A percentile compares a stretch with the other conserved stretches of the same genome.
These are phyloP conservation scores for Lycocorax pyrrhopterus DNA, from an alignment of 2,113 vertebrate genomes.

Conservation along the genomic window DNA sequence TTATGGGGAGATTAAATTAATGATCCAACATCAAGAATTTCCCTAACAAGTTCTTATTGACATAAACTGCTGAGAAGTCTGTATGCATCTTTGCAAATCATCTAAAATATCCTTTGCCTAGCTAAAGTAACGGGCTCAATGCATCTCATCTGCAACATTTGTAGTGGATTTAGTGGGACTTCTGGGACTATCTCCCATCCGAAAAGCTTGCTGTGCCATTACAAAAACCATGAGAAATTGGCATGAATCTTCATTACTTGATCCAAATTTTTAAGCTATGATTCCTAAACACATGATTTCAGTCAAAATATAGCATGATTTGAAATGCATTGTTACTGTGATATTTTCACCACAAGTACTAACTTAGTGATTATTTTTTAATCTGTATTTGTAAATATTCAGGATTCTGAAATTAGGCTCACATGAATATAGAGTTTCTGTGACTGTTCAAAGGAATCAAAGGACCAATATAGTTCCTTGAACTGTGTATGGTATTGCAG, in stretches of 20 bases:
- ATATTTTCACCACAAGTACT: background rate
- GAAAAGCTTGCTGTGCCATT: background rate
- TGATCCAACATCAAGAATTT: background rate
- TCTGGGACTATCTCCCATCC: background rate
- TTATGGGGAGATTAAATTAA: background rate
- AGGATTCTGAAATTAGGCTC: background rate
- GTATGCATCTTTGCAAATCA: background rate
- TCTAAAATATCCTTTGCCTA: background rate
- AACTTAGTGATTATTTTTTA: background rate
- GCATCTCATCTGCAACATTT: background rate
- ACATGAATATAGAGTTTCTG: background rate
- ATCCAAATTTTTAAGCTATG: background rate
- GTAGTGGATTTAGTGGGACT: background rate
- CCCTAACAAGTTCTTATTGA: background rate
- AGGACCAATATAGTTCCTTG: background rate
- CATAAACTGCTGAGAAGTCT: background rate
- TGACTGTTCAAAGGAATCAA: background rate
- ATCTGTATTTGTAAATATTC: background rate
- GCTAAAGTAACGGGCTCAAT: background rate
- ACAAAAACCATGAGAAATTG: background rate
- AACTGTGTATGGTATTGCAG: background rate
- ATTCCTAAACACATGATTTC: background rate
- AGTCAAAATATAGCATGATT: background rate
- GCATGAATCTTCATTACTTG: background rate
- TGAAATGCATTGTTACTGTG: background rate